These are phyloP conservation scores for Drosophila ohnishii DNA, from an alignment of 1,140 invertebrate species.

Conservation along the genomic window DNA sequence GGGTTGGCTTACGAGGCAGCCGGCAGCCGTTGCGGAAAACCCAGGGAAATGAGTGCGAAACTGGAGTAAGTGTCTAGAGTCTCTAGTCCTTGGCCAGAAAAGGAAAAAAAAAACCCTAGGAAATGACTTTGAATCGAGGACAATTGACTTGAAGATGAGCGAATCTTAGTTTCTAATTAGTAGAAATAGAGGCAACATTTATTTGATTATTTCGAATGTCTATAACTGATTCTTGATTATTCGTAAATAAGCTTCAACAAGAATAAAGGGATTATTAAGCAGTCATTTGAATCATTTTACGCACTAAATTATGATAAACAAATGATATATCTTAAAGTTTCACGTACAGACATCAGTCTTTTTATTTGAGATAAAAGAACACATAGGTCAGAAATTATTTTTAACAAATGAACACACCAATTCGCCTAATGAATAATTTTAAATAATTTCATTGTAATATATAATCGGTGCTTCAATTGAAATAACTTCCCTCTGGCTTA, in stretches of 20 bases:
- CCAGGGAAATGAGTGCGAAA: constrained; percentile 32
- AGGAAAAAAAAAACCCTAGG: constrained; percentile 1
- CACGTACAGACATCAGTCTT: no score
- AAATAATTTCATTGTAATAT: no score
- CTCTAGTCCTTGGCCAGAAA: constrained; percentile 10
- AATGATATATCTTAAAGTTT: no score
- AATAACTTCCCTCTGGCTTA: neutral
- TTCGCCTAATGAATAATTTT: no score
- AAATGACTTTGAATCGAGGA: constrained; percentile 30
- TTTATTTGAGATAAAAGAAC: no score
- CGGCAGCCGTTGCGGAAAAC: constrained; percentile 16
- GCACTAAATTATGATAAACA: no score
- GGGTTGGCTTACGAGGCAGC: constrained; percentile 26
- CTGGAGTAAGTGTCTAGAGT: constrained; percentile 20
- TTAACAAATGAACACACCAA: no score
- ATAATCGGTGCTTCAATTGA: no score
- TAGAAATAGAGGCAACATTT: constrained; percentile 9
- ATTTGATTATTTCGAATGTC: constrained; percentile 26
- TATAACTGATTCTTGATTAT: neutral
- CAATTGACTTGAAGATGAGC: constrained; percentile 57
- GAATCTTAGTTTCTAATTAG: constrained; percentile 65
- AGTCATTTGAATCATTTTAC: no score
- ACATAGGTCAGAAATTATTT: neutral
- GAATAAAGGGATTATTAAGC: neutral
- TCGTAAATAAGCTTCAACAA: neutral